Percentiles rank a stretch among this genome's conserved stretches.
phyloP scores from a whole-genome alignment of 1,140 invertebrate species.

The Andrena cerasifolii region DNA sequence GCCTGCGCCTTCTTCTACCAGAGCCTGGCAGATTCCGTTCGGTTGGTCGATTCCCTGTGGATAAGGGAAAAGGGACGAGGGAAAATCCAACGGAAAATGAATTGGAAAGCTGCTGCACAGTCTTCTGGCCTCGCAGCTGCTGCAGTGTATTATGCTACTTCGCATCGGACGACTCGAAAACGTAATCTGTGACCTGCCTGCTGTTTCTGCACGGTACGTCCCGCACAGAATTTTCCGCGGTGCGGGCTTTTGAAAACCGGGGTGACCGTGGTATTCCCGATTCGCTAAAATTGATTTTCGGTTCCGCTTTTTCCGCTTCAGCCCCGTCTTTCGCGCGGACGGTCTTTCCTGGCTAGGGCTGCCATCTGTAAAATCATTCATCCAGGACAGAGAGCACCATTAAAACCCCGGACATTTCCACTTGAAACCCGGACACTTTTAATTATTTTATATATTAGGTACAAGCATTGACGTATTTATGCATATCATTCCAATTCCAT shows the following conservation, averaged over 20 bases:
- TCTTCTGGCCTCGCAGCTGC: slow-evolving; percentile 49
- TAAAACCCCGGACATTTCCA: too few species aligned
- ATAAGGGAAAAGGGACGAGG: slow-evolving; percentile 9
- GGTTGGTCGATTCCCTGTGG: too few species aligned
- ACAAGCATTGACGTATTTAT: too few species aligned
- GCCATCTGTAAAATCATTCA: too few species aligned
- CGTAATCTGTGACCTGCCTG: slow-evolving; percentile 41
- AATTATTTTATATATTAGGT: too few species aligned
- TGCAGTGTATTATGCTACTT: slow-evolving; percentile 34
- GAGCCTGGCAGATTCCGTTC: neutral
- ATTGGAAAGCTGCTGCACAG: slow-evolving; percentile 48
- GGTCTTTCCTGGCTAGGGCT: neutral
- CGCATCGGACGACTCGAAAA: slow-evolving; percentile 28
- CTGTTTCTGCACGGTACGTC: slow-evolving; percentile 29
- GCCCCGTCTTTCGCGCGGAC: too few species aligned
- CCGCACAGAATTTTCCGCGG: slow-evolving; percentile 13
- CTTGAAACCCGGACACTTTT: too few species aligned
- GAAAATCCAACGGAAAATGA: slow-evolving; percentile 56
- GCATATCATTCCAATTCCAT: neutral
- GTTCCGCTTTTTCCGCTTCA: neutral
- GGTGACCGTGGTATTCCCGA: neutral
- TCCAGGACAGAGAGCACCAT: too few species aligned
- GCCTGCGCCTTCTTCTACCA: neutral
- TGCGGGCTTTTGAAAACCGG: neutral
- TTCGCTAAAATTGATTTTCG: neutral